Conservation (phyloP, 2,797 vertebrate genomes). For the Chaunax sp. region DNA sequence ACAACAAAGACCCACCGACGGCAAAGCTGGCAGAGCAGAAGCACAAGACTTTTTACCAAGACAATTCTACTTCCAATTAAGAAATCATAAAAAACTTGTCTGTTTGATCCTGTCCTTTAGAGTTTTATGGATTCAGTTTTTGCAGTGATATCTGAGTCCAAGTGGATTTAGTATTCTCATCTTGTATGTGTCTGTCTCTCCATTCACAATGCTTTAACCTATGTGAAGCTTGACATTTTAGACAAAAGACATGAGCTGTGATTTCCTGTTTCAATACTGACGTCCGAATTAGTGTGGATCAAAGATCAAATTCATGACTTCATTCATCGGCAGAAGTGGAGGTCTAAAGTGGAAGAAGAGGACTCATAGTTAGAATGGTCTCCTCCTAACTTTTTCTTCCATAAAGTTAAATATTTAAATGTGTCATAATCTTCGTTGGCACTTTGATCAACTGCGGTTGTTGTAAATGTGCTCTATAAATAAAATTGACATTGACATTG, state of each 20-base stretch:
- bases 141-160: neutral
- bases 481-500: too few species aligned
- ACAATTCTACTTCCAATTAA: too few species aligned
- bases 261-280: slow-evolving; percentile 59
- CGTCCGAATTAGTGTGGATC: slow-evolving; percentile 59
- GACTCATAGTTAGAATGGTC: too few species aligned
- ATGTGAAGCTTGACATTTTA: slow-evolving; percentile 72
- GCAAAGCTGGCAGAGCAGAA: too few species aligned
- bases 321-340: slow-evolving; percentile 3
- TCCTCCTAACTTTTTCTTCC: too few species aligned
- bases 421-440: too few species aligned
- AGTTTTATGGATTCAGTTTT: slow-evolving; percentile 39
- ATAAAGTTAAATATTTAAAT: too few species aligned
- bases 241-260: slow-evolving; percentile 58
- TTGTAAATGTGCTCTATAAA: too few species aligned
- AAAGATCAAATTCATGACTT: slow-evolving; percentile 53
- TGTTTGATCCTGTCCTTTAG: neutral
- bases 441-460: too few species aligned
- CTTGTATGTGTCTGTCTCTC: slow-evolving; percentile 22
- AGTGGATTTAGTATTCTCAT: slow-evolving; percentile 57
- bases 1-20: too few species aligned
- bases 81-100: too few species aligned
- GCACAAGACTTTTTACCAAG: too few species aligned
- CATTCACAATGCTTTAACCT: slow-evolving; percentile 58
- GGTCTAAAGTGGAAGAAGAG: neutral